These are phyloP conservation scores for Meloidogyne floridensis DNA, from an alignment of 1,140 invertebrate species.

Conservation along the genomic window DNA sequence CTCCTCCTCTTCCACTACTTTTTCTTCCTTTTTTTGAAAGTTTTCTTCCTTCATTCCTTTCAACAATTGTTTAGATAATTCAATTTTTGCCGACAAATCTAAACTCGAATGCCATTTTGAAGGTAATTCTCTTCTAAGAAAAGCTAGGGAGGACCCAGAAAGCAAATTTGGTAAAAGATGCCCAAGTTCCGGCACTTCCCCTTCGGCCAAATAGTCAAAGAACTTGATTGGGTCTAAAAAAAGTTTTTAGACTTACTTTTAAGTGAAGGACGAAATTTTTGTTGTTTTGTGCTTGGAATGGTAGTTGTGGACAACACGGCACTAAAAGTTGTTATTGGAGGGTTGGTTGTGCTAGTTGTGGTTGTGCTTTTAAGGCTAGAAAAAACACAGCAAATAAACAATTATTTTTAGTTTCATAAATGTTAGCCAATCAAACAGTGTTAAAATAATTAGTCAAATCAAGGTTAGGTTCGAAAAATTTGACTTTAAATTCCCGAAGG, in stretches of 20 bases:
- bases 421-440: too few species aligned
- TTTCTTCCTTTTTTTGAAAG: conserved; percentile 36
- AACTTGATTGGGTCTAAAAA: conserved; percentile 59
- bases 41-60: conserved; percentile 25
- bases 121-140: conserved; percentile 44
- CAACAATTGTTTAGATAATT: conserved; percentile 44
- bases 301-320: conserved; percentile 17
- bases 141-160: conserved; percentile 36
- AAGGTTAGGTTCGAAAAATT: too few species aligned
- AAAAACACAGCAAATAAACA: neutral
- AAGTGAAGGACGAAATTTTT: conserved; percentile 17
- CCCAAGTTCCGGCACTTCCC: conserved; percentile 51
- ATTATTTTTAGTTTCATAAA: neutral
- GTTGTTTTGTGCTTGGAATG: conserved; percentile 6
- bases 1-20: conserved; percentile 32
- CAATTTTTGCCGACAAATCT: conserved; percentile 51
- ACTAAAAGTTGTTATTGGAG: neutral
- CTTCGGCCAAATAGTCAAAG: conserved; percentile 53
- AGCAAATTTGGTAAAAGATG: conserved; percentile 57
- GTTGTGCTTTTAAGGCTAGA: conserved; percentile 13
- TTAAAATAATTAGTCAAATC: too few species aligned
- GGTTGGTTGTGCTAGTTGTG: neutral
- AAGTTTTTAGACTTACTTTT: conserved; percentile 15
- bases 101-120: conserved; percentile 48
- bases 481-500: too few species aligned